Evolutionary conservation across 23 tunicate species (phyloP), one percentile per base, ranked within the genome.

Genomic region (Corella eumyota): DNA sequence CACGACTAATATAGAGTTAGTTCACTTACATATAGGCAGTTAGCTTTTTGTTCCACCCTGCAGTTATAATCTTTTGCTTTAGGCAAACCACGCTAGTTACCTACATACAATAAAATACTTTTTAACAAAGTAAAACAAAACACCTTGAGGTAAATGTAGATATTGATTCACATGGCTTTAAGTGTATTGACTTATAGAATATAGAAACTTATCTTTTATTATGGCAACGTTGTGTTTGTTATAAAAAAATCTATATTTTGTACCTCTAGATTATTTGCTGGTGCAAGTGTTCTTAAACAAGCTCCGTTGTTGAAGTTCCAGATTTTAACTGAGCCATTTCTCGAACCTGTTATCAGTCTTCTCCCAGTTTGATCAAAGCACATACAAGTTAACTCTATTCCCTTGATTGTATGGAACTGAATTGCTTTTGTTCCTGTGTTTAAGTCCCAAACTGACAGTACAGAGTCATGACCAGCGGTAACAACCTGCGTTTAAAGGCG

Each of bases 231-330:
- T 40, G 11, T 15, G 48, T 15, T 15, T 15, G 15, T 40, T 40
- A 40, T 15, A 11, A 11, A 9, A 40, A 40, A 7, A 51, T 51
- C 23, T 51, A 51, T 5, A 51, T 27, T 51, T n/a, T 19, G 32
- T 60, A 88, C 96, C 75, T 88, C 96, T 0, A 64, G 50, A 26
- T 62, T 67, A 31, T 76, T 67, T 53, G 51, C 77, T 1, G 34
- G 32, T 20, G 60, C n/a, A 6, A 88, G 65, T 11, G 73, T 79
- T 48, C 66, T 60, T 57, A 88, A 45, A 35, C 88, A 73, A n/a
- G 81, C 77, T 6, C 96, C 96, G 49, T 88, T 88, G 51, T 79
- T 88, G 36, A 78, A 88, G 52, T 88, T 88, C 96, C 96, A 88
- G 1, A 88, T 62, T 32, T 72, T 88, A 4, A 88, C 74, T 6